Base-by-base conservation (phyloP, 2,797 vertebrate genomes). In the Orientallactaga sibirica region DNA sequence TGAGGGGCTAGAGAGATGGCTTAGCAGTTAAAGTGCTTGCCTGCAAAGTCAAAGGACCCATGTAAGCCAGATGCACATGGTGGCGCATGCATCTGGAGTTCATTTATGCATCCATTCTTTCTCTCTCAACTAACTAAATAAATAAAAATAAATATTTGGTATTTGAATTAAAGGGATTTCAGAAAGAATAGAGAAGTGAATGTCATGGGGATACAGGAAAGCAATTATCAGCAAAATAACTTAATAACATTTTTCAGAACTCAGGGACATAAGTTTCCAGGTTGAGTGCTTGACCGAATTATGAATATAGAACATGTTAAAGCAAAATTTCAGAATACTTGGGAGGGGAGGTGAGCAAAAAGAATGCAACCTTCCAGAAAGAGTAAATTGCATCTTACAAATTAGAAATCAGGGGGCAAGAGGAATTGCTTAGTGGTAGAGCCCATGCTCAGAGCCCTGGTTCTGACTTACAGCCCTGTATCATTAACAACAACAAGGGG, bases 261-360 rank as follows among this genome's bases (percentile, higher is more conserved):
- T 71, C 87, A 90, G 87, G n/a, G 22, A 55, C 90, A 33, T 81
- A 67, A 24, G 4, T 70, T 95, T 92, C 20, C 25, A 94, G 71
- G 29, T 29, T 91, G 86, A 94, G 58, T 83, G 37, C n/a, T 74
- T 87, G 76, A 9, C 62, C 37, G 52, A 62, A 14, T 80, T 90
- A 67, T 80, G 52, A 81, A 70, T 82, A 79, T 73, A 91, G 76
- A 61, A 14, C 2, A 90, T 5, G 19, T 81, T 68, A 62, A 3
- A 94, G 80, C 43, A 92, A 93, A 91, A 48, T 62, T 91, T 95
- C 58, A 94, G 68, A 84, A 78, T 78, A 71, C 20, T 86, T 58
- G 12, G 55, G 12, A 58, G 55, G 55, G 55, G 16, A 58, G 7
- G 25, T 10, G 41, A n/a, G 29, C 33, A 92, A 41, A 88, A 86